Evolutionary conservation across 2,888 invertebrate species (phyloP).

Genomic region (Eilema caniola): DNA sequence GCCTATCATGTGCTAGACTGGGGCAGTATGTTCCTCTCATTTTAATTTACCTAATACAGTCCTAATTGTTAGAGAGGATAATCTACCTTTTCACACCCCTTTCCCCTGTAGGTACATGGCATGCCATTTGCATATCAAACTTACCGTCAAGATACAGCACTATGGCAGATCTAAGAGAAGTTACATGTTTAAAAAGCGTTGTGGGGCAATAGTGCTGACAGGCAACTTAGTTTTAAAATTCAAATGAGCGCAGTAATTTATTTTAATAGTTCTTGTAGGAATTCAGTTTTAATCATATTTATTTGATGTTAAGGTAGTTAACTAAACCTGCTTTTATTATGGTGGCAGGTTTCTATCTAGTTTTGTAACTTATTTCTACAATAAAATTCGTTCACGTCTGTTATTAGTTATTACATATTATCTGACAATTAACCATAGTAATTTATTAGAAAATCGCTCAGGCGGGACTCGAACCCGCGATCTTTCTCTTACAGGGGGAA

Average conservation of each 20-base stretch:
- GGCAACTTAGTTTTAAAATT: neutral
- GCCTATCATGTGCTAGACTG: neutral
- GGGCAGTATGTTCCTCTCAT: neutral
- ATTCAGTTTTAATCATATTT: neutral
- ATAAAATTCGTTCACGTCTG: neutral
- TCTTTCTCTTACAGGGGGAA: too few relatives aligned
- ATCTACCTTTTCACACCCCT: neutral
- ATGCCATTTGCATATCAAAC: too few relatives aligned
- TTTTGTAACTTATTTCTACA: neutral
- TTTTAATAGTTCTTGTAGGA: neutral
- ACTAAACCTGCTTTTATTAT: neutral
- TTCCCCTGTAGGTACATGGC: neutral
- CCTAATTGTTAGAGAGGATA: neutral
- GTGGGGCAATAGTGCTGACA: neutral
- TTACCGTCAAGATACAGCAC: neutral
- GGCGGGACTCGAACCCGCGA: too few relatives aligned
- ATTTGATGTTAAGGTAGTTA: neutral
- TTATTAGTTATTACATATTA: neutral
- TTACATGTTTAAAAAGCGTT: neutral
- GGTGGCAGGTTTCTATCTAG: neutral
- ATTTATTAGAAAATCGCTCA: too few relatives aligned
- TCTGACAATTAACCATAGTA: neutral
- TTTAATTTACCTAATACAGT: neutral
- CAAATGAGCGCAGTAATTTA: slow-evolving; percentile 1
- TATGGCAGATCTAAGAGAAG: neutral